Evolutionary conservation across 2,113 vertebrate genomes (phyloP).

Genomic region (Prolemur simus): DNA sequence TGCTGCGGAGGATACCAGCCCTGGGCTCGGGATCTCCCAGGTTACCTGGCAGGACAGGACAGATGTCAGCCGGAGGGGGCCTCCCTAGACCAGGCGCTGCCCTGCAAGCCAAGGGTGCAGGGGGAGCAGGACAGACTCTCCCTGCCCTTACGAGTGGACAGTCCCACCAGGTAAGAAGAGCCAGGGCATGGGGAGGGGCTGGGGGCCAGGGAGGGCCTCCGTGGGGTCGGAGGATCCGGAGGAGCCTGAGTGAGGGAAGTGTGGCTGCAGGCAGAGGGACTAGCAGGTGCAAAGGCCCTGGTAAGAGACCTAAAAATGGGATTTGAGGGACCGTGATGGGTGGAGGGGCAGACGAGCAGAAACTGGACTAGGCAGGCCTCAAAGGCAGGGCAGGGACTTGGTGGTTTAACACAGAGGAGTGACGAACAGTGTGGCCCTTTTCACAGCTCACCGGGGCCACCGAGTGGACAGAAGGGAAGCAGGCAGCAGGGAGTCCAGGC

Average conservation of each 20-base stretch:
- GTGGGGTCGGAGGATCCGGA: rapidly evolving
- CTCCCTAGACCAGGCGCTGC: neutral
- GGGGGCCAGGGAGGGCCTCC: too few species aligned
- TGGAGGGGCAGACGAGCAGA: too few species aligned
- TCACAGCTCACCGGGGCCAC: neutral
- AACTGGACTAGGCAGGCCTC: rapidly evolving
- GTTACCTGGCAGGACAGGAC: neutral
- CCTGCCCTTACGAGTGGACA: neutral
- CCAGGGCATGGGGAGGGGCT: rapidly evolving
- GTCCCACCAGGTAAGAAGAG: neutral
- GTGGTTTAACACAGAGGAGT: neutral
- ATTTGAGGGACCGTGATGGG: rapidly evolving
- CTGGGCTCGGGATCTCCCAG: neutral
- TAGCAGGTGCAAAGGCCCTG: neutral
- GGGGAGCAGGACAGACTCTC: neutral
- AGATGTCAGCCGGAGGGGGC: neutral
- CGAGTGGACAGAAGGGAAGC: rapidly evolving
- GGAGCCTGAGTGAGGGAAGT: rapidly evolving
- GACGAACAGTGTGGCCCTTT: neutral
- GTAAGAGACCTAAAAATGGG: neutral
- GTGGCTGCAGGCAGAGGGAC: neutral
- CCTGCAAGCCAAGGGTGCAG: neutral
- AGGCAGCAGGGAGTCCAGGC: neutral
- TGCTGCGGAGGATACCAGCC: neutral
- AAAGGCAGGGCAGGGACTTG: rapidly evolving